A percentile compares a stretch with the other conserved stretches of the same genome.
Conservation (phyloP, 2,888 invertebrate species). For the Ypsolopha scabrella region DNA sequence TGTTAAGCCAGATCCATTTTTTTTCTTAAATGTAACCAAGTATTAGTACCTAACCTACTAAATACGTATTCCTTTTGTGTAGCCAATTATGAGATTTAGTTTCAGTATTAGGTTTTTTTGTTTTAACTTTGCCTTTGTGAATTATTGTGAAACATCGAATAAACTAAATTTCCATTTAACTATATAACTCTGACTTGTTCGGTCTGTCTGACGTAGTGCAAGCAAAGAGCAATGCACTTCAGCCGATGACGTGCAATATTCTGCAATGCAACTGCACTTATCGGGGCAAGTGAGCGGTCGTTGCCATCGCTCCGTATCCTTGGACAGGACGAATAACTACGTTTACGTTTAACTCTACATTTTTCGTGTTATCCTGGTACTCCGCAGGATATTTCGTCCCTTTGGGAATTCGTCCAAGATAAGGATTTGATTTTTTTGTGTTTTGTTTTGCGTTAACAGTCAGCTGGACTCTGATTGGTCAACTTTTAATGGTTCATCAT, state of each 20-base stretch:
- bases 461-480: too few species aligned
- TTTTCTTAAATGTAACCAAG: not conserved
- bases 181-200: not conserved
- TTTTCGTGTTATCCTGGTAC: constrained; percentile 56
- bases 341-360: constrained; percentile 33
- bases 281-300: constrained; percentile 23
- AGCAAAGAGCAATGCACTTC: not conserved
- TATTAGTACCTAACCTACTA: too few species aligned
- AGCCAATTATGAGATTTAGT: too few species aligned
- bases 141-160: too few species aligned
- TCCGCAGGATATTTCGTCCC: constrained; percentile 70
- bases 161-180: too few species aligned
- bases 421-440: not conserved
- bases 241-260: not conserved
- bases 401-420: constrained; percentile 47
- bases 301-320: constrained; percentile 50
- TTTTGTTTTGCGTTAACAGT: not conserved
- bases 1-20: not conserved
- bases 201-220: not conserved
- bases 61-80: too few species aligned
- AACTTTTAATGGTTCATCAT: too few species aligned
- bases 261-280: not conserved
- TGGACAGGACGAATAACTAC: constrained; percentile 60
- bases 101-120: too few species aligned
- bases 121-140: too few species aligned